These are phyloP conservation scores for Sarcophaga carnaria DNA, from an alignment of 2,888 invertebrate species.

Conservation along the genomic window DNA sequence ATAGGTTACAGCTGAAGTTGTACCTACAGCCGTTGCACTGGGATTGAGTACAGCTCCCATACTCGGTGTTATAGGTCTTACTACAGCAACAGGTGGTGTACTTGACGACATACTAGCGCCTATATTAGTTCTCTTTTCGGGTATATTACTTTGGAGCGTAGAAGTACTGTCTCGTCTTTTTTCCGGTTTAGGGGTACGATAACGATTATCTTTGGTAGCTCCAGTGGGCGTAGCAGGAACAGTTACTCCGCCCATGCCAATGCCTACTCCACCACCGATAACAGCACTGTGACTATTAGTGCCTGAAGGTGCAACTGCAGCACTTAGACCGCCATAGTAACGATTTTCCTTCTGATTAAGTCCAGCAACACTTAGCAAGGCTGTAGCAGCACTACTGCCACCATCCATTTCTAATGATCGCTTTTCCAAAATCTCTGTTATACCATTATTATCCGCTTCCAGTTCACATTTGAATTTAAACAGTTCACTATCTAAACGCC, in stretches of 20 bases:
- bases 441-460: slow-evolving; percentile 99
- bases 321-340: slow-evolving; percentile 82
- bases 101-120: slow-evolving; percentile 71
- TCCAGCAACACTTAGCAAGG: slow-evolving; percentile 77
- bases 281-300: slow-evolving; percentile 73
- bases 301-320: slow-evolving; percentile 71
- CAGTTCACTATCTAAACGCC: slow-evolving; percentile 92
- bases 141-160: slow-evolving; percentile 78
- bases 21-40: slow-evolving; percentile 75
- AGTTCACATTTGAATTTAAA: slow-evolving; percentile 99
- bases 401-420: slow-evolving; percentile 93
- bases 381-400: slow-evolving; percentile 81
- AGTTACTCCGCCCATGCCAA: slow-evolving; percentile 68
- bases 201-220: slow-evolving; percentile 80
- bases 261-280: slow-evolving; percentile 63
- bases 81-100: slow-evolving; percentile 77
- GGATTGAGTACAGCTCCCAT: slow-evolving; percentile 77
- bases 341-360: slow-evolving; percentile 93
- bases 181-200: slow-evolving; percentile 86
- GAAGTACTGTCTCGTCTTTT: slow-evolving; percentile 88
- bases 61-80: slow-evolving; percentile 75
- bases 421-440: slow-evolving; percentile 97
- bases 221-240: slow-evolving; percentile 68
- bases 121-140: slow-evolving; percentile 79
- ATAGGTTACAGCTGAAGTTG: slow-evolving; percentile 83